Evolutionary conservation across 2,888 invertebrate species (phyloP), one percentile per base, ranked within the genome.

Genomic region (Priocnemis perturbator): DNA sequence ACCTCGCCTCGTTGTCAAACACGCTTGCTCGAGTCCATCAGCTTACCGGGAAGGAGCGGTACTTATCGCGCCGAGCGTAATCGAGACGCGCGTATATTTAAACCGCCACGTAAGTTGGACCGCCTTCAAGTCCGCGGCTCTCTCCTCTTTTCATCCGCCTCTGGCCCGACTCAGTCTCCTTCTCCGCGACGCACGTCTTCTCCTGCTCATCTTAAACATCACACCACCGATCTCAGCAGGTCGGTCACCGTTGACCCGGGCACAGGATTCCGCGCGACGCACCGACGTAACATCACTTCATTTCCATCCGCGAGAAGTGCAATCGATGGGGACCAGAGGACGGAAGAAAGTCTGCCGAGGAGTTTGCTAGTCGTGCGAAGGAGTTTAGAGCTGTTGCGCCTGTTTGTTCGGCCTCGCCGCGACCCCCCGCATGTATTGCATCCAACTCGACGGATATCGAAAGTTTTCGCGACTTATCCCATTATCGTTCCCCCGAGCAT

Each of bases 391-490:
- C 37, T 37, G 37, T 37, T 37, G 37, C 37, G 37, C 37, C 37
- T 37, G 37, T 37, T 37, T 37, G 50, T 17, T 65, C 59, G 60
- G 69, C 60, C 65, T 61, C 52, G 53, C 26, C 45, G 56, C 60
- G 53, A 45, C 56, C 50, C 26, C 20, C 59, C 55, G 56, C 69
- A 71, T 69, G 71, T 77, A 66, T 69, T 70, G 69, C 67, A 23
- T 64, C 65, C 67, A 19, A 15, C 70, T 67, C 66, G 72, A 69
- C 71, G 67, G 66, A 73, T 74, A 79, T 81, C 78, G 81, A 77
- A 73, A 76, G 69, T 81, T 80, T 77, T 67, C 77, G 61, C 73
- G 78, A 77, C 81, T 81, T 80, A 81, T 82, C 78, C 77, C 76
- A 80, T 82, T 82, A 82, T 76, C 77, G 74, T 44, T 50, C 14